These are phyloP conservation scores for Hydropsyche tenuis DNA, from an alignment of 1,140 invertebrate genomes.

Conservation along the genomic window DNA sequence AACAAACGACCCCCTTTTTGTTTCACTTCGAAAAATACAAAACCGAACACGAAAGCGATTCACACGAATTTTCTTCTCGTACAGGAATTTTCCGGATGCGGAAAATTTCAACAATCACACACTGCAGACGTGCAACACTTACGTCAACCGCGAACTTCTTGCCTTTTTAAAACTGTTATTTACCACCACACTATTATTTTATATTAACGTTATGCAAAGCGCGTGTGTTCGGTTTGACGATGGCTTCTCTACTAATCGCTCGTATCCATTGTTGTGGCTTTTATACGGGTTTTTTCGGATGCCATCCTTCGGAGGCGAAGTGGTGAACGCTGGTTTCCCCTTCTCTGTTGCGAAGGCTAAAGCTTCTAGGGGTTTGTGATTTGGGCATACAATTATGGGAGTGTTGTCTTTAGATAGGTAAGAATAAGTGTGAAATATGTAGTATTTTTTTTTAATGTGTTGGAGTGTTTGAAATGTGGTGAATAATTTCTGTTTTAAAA, in stretches of 20 bases:
- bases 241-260: constrained; percentile 14
- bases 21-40: neutral
- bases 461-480: too few species aligned
- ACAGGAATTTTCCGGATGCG: constrained; percentile 3
- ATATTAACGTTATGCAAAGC: too few species aligned
- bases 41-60: too few species aligned
- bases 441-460: too few species aligned
- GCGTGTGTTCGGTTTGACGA: neutral
- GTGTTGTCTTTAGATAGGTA: too few species aligned
- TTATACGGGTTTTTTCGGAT: constrained; percentile 31
- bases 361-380: too few species aligned
- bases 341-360: neutral
- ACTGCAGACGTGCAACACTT: neutral
- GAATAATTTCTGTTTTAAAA: too few species aligned
- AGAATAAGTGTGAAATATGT: too few species aligned
- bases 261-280: constrained; percentile 29
- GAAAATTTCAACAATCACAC: neutral
- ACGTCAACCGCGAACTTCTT: too few species aligned
- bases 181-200: too few species aligned
- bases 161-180: too few species aligned
- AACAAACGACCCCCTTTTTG: neutral
- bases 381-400: too few species aligned
- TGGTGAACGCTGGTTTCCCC: neutral
- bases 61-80: neutral
- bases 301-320: constrained; percentile 15